Base-by-base conservation (phyloP, 2,797 vertebrate genomes). In the Poecile montanus region DNA sequence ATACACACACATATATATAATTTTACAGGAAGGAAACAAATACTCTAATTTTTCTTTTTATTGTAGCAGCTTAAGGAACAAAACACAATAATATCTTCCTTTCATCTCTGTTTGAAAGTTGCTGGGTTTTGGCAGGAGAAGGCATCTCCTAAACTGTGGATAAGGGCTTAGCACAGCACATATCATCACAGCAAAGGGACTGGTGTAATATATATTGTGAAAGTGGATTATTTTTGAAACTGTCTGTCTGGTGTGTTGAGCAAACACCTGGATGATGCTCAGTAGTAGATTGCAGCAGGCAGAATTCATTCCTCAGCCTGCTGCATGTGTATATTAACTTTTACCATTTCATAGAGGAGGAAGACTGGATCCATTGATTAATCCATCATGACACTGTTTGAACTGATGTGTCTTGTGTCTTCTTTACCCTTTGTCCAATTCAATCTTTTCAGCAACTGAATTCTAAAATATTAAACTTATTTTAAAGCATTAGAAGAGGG, bases 11-110 rank as follows among this genome's bases (percentile, higher is more conserved):
- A 79, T 53, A 67, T 42, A 78, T 89, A 62, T 67, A 79, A 71
- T 92, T 89, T 89, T 94, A 85, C 16, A 23, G 34, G 53, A 67
- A 91, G 65, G 61, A 91, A 89, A 93, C 48, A 94, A 85, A 92
- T 63, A 57, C 38, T 66, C n/a, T 45, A 51, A 16, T 85, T 92
- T 94, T 82, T 89, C 45, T 77, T 65, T 60, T 30, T 4, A 3
- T 67, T 57, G 36, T 71, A 53, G 48, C 32, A 61, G 26, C 86
- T 89, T 60, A 77, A 85, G 57, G 68, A 93, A 82, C 78, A 92
- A 85, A 95, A 44, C 38, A 71, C 57, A 77, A 2, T 62, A 77
- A 68, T 83, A 82, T 78, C 47, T 73, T 81, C 21, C 21, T 81
- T 91, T 93, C 53, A 80, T 73, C 57, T 87, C 38, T 71, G 17